These are phyloP conservation scores for Allacma fusca DNA, from an alignment of 2,888 invertebrate genomes.

Conservation along the genomic window DNA sequence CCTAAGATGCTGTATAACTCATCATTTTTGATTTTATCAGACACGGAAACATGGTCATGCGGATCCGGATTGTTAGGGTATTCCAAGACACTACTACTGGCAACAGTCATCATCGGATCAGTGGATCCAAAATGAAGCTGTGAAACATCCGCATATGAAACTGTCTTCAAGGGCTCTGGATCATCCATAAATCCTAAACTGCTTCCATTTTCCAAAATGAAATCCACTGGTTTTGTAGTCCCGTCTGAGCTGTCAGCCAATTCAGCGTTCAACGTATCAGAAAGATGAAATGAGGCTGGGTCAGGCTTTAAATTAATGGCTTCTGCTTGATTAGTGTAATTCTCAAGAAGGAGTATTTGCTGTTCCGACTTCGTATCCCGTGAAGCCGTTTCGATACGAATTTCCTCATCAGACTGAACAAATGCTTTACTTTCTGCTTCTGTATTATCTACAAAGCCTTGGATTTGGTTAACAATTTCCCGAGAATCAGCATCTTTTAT, in stretches of 20 bases:
- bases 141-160: neutral
- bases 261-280: too few relatives aligned
- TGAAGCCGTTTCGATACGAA: too few relatives aligned
- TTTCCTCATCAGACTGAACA: too few relatives aligned
- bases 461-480: too few relatives aligned
- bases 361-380: too few relatives aligned
- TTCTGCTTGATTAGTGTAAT: too few relatives aligned
- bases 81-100: neutral
- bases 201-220: neutral
- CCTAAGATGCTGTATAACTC: conserved; percentile 61
- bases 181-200: neutral
- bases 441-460: too few relatives aligned
- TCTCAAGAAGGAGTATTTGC: too few relatives aligned
- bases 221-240: neutral
- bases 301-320: too few relatives aligned
- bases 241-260: neutral
- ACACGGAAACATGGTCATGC: conserved; percentile 38
- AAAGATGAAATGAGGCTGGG: neutral
- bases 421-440: too few relatives aligned
- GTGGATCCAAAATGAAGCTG: neutral
- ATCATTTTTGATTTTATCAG: conserved; percentile 63
- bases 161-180: neutral
- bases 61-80: conserved; percentile 61
- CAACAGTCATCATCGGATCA: neutral
- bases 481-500: too few relatives aligned